A percentile compares a stretch with the other conserved stretches of the same genome.
Evolutionary conservation across 2,888 invertebrate species (phyloP).

Genomic region (Acanthosepion esculentum): DNA sequence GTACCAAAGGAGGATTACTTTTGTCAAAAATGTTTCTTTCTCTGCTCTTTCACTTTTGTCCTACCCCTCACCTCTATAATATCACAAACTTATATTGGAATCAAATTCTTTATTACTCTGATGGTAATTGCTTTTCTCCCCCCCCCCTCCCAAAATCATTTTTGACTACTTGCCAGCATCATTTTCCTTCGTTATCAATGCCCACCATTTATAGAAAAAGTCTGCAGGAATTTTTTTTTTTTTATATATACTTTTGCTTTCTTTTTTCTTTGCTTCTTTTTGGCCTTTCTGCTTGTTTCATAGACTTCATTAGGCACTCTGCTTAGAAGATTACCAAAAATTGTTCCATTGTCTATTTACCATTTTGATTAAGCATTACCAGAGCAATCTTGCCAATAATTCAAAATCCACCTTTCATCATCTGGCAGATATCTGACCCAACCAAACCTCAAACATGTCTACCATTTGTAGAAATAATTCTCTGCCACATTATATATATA

Average conservation of each 20-base stretch:
- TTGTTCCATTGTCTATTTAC: constrained; percentile 33
- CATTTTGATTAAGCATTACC: not conserved
- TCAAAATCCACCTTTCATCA: constrained; percentile 9
- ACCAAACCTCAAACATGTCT: not conserved
- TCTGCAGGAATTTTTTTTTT: not conserved
- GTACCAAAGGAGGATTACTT: not conserved
- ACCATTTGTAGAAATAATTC: not conserved
- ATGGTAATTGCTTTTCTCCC: not conserved
- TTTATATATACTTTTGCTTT: not conserved
- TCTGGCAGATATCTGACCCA: constrained; percentile 6
- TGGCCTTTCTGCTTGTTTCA: constrained; percentile 33
- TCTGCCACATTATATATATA: not conserved
- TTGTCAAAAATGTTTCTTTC: not conserved
- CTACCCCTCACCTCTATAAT: not conserved
- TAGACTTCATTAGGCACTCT: constrained; percentile 33
- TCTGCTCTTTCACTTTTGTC: not conserved
- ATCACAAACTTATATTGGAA: not conserved
- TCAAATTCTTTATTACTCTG: constrained; percentile 9
- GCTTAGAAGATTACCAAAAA: constrained; percentile 33
- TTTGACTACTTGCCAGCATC: not conserved
- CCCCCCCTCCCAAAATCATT: not conserved
- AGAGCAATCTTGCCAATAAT: constrained; percentile 23
- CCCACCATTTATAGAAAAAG: constrained; percentile 22
- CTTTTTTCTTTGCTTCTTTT: not conserved
- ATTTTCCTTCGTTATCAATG: not conserved